Base-by-base conservation (phyloP, 2,888 invertebrate genomes). In the Amphipoea lucens region DNA sequence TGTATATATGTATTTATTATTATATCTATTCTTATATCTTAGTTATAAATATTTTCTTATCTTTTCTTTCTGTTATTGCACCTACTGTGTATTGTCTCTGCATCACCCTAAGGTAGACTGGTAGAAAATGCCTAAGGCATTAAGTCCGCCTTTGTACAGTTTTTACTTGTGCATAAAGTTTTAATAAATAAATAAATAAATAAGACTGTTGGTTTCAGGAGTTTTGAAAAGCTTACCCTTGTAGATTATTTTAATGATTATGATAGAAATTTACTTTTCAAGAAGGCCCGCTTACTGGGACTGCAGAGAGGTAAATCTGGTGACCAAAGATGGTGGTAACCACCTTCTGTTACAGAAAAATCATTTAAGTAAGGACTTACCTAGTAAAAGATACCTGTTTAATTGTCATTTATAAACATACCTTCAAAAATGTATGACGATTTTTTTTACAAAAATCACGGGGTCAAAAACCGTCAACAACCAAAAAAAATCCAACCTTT, bases 401-500 rank as follows among this genome's bases (percentile, higher is more conserved):
- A 23, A 66, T 40, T 9, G 23, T 42, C 11, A 23, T 66, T 5
- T 29, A 14, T 0, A 29, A 62, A 29, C 5, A 29, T 29, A 62
- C 29, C 62, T 29, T 62, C n/a, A 12, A 62, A 29, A 12, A 5
- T 4, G 9, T 9, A n/a, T 4, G 60, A 60, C 4, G 60, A 3
- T n/a, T 4, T 4, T 4, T n/a, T 12, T 29, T n/a, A 3, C 60
- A n/a, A n/a, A 29, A 29, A 60, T 11, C 7, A n/a, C n/a, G 0
- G 4, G 1, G 4, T 60, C 2, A 17, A 40, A 60, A 62, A 54
- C 2, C 17, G 0, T 17, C n/a, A 57, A 36, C 36, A 6, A 63
- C 51, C 51, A 57, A 73, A 72, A n/a, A 57, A 78, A 68, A 54
- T 6, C 29, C 29, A 60, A 63, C 29, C n/a, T 70, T 74, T 36